These are phyloP conservation scores for Bambusicola thoracicus DNA, from an alignment of 2,113 vertebrate genomes.

Conservation along the genomic window DNA sequence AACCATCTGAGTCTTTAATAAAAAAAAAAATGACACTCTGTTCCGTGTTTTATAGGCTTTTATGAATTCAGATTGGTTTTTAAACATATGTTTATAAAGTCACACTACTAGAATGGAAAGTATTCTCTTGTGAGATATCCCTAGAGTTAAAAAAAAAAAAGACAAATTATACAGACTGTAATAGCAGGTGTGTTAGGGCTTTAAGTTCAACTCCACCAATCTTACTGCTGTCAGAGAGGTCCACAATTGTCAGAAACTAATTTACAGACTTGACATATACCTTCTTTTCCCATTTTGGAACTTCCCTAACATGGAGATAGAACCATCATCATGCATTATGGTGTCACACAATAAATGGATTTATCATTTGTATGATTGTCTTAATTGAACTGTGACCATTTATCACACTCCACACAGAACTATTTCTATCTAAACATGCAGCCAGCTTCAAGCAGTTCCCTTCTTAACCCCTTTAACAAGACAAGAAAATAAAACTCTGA, in stretches of 20 bases:
- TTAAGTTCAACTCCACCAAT: background rate
- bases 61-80: conserved; percentile 32
- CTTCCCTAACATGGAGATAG: background rate
- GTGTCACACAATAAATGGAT: background rate
- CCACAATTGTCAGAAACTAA: background rate
- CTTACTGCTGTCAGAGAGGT: background rate
- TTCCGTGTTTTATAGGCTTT: background rate
- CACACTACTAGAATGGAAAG: background rate
- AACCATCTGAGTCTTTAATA: conserved; percentile 19
- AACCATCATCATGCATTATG: background rate
- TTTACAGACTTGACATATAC: background rate
- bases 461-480: background rate
- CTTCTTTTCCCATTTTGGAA: background rate
- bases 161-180: background rate
- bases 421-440: background rate
- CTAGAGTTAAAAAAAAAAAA: background rate
- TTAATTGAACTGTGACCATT: background rate
- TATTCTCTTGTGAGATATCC: background rate
- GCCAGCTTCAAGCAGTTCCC: background rate
- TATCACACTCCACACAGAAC: background rate
- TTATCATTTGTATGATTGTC: background rate
- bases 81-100: background rate
- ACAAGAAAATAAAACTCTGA: background rate
- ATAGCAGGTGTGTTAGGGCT: background rate
- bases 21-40: conserved; percentile 40